Percentiles rank a stretch among this genome's conserved stretches.
phyloP scores from a whole-genome alignment of 92 coral and sea anemone species.

The Palythoa heliodiscus region DNA sequence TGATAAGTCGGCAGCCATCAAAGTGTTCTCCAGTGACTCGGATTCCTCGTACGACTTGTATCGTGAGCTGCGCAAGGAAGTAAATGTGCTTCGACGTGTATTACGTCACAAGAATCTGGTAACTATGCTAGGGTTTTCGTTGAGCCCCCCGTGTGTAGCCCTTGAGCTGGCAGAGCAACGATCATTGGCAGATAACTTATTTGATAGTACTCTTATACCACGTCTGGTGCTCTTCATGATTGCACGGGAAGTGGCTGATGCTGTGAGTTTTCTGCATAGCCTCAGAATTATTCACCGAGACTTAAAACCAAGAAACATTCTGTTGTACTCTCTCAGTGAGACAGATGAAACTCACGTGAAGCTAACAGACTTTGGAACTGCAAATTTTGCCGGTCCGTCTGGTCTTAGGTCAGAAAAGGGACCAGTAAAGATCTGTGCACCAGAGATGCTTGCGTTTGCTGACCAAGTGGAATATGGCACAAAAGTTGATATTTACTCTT shows the following conservation, averaged over 20 bases:
- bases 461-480: conserved; percentile 55
- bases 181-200: conserved; percentile 53
- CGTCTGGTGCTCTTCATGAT: conserved; percentile 65
- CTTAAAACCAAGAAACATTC: conserved; percentile 65
- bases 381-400: conserved; percentile 61
- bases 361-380: conserved; percentile 76
- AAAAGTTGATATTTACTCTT: conserved; percentile 70
- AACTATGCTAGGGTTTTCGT: conserved; percentile 64
- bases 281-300: conserved; percentile 71
- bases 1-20: conserved; percentile 37
- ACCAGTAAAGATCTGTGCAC: conserved; percentile 64
- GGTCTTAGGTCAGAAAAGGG: conserved; percentile 62
- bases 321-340: conserved; percentile 66
- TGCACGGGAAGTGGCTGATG: conserved; percentile 64
- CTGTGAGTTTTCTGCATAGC: conserved; percentile 58
- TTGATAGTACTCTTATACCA: conserved; percentile 39
- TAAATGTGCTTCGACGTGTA: conserved; percentile 67
- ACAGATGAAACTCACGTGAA: conserved; percentile 61
- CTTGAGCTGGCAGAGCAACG: conserved; percentile 67
- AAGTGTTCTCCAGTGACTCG: conserved; percentile 21
- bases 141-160: conserved; percentile 62
- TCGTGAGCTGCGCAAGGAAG: conserved; percentile 76
- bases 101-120: conserved; percentile 62
- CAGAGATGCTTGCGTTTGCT: conserved; percentile 73
- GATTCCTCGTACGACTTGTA: conserved; percentile 45